A percentile compares a stretch with the other conserved stretches of the same genome.
These are phyloP conservation scores for Lophius americanus DNA, from an alignment of 2,797 vertebrate species.

Conservation along the genomic window DNA sequence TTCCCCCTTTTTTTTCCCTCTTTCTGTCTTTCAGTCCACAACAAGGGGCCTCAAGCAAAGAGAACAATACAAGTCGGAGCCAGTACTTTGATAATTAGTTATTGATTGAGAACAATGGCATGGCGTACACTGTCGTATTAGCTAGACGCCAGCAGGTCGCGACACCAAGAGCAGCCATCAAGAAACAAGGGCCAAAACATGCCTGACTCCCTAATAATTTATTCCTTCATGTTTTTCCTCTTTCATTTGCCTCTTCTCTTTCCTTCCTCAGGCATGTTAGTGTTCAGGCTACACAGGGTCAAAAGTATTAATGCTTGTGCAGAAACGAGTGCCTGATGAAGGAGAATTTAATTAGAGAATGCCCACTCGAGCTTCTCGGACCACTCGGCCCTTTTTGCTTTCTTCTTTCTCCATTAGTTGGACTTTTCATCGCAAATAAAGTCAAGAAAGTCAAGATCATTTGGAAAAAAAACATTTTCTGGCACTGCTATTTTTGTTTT, in stretches of 20 bases:
- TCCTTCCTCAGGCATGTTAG: constrained; percentile 76
- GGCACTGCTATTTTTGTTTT: constrained; percentile 32
- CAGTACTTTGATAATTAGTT: constrained; percentile 98
- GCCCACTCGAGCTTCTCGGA: constrained; percentile 66
- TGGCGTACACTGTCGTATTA: constrained; percentile 88
- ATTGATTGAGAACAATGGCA: constrained; percentile 95
- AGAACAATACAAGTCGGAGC: constrained; percentile 81
- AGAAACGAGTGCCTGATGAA: constrained; percentile 79
- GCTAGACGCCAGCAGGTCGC: constrained; percentile 89
- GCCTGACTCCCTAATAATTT: constrained; percentile 85
- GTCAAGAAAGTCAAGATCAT: background rate
- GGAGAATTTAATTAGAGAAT: constrained; percentile 82
- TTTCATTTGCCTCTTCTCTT: constrained; percentile 78
- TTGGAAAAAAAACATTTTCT: constrained; percentile 31
- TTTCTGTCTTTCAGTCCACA: constrained; percentile 81
- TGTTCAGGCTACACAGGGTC: constrained; percentile 75
- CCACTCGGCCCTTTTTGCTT: constrained; percentile 47
- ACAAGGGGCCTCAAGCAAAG: constrained; percentile 89
- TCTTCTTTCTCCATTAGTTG: constrained; percentile 39
- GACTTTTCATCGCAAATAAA: constrained; percentile 19
- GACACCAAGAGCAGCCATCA: constrained; percentile 87
- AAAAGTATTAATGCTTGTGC: constrained; percentile 83
- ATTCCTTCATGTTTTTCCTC: constrained; percentile 80
- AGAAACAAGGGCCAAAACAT: constrained; percentile 86
- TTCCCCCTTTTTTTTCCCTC: constrained; percentile 66